Evolutionary conservation across 2,888 invertebrate genomes (phyloP).

Genomic region (Molanna angustata): DNA sequence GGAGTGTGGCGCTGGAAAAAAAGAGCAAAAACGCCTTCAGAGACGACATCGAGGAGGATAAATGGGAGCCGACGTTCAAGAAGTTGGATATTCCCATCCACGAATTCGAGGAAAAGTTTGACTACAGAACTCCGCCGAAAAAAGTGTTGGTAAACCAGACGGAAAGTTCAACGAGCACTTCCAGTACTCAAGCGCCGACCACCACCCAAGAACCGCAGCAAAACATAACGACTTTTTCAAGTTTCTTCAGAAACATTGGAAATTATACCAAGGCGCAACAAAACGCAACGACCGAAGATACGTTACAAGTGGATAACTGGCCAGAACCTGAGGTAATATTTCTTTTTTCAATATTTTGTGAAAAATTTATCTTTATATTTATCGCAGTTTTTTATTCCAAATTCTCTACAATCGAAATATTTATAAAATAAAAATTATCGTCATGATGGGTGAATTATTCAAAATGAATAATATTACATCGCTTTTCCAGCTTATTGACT

Average conservation of each 20-base stretch:
- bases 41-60: constrained; percentile 29
- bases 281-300: too few species aligned
- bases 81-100: constrained; percentile 49
- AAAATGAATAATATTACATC: too few species aligned
- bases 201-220: neutral
- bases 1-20: constrained; percentile 29
- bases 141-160: constrained; percentile 7
- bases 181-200: neutral
- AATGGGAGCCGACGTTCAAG: constrained; percentile 25
- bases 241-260: constrained; percentile 9
- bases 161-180: neutral
- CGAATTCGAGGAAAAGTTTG: constrained; percentile 60
- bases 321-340: constrained; percentile 7
- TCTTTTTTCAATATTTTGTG: neutral
- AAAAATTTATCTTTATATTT: neutral
- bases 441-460: too few species aligned
- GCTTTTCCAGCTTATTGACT: too few species aligned
- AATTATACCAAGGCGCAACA: neutral
- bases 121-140: constrained; percentile 52
- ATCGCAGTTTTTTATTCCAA: neutral
- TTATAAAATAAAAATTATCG: too few species aligned
- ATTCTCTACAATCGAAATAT: too few species aligned
- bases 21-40: constrained; percentile 28
- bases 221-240: constrained; percentile 7
- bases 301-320: too few species aligned